phyloP scores from a whole-genome alignment of 1,140 invertebrate species.

The Mycetomoellerius zeteki region DNA sequence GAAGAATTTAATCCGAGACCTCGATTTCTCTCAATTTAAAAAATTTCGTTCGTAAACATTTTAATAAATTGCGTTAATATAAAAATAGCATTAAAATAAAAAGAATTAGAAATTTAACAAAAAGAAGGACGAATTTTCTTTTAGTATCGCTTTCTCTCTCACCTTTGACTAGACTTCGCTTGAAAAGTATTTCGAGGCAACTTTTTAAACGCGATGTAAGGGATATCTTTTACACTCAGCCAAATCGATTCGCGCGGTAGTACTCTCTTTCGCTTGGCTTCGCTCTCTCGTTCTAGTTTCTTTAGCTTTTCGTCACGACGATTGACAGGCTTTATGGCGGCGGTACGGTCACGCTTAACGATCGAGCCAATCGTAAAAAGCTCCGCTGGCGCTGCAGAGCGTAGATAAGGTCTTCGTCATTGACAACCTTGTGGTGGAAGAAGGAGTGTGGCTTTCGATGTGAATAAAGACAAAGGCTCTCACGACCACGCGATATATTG shows the following conservation, averaged over 20 bases:
- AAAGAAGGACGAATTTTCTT: neutral
- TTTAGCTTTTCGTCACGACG: conserved; percentile 64
- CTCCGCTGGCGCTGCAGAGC: conserved; percentile 45
- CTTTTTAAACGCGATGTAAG: conserved; percentile 20
- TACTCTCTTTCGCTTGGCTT: conserved; percentile 36
- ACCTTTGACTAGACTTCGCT: neutral
- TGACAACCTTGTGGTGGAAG: conserved; percentile 40
- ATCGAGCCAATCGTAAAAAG: conserved; percentile 72
- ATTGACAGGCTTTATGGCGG: conserved; percentile 66
- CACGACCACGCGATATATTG: neutral
- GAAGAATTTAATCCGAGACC: conserved; percentile 17
- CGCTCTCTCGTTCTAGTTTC: conserved; percentile 43
- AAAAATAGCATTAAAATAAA: no score
- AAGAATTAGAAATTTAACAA: neutral
- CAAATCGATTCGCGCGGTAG: conserved; percentile 21
- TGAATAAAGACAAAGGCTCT: conserved; percentile 13
- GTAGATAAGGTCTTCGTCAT: conserved; percentile 70
- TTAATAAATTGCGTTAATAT: neutral
- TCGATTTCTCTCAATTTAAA: neutral
- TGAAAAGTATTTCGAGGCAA: neutral
- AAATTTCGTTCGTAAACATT: neutral
- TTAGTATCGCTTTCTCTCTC: neutral
- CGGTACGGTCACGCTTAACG: conserved; percentile 65
- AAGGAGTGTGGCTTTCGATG: neutral
- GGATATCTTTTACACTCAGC: conserved; percentile 14